phyloP scores from a whole-genome alignment of 1,140 invertebrate species.

The Liolophura sinensis region DNA sequence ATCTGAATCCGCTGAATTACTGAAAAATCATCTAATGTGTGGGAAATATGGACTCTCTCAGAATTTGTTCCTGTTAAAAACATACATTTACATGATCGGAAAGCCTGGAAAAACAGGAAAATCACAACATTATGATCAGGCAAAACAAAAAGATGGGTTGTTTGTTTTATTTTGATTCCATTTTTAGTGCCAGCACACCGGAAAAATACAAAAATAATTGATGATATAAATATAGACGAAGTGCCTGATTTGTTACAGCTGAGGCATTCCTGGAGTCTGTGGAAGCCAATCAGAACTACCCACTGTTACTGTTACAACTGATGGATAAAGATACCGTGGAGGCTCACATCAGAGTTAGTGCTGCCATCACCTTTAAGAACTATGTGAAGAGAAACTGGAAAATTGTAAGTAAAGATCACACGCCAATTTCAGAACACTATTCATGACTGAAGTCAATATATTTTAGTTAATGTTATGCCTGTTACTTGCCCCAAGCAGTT shows the following conservation, averaged over 20 bases:
- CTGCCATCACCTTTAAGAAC: slow-evolving; percentile 95
- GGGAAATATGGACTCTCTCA: too few species aligned
- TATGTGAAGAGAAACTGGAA: slow-evolving; percentile 95
- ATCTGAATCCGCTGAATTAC: too few species aligned
- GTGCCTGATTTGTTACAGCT: slow-evolving; percentile 61
- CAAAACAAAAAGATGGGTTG: neutral
- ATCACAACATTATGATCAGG: neutral
- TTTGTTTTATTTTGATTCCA: neutral
- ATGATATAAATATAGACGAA: slow-evolving; percentile 9
- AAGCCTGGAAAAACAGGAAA: neutral
- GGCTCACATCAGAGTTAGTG: slow-evolving; percentile 78
- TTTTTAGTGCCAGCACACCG: neutral
- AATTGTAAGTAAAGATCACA: slow-evolving; percentile 67
- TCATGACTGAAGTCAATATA: too few species aligned
- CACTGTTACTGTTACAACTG: slow-evolving; percentile 80
- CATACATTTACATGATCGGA: neutral
- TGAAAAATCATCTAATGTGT: too few species aligned
- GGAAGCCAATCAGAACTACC: slow-evolving; percentile 89
- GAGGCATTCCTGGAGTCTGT: slow-evolving; percentile 91
- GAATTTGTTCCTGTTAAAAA: too few species aligned
- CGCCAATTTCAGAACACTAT: too few species aligned
- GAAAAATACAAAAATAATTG: slow-evolving; percentile 7
- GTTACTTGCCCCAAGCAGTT: too few species aligned
- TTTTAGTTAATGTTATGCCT: too few species aligned
- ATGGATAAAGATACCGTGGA: slow-evolving; percentile 79